A percentile compares a stretch with the other conserved stretches of the same genome.
These are phyloP conservation scores for Scleropages formosus DNA, from an alignment of 2,797 vertebrate genomes.

Conservation along the genomic window DNA sequence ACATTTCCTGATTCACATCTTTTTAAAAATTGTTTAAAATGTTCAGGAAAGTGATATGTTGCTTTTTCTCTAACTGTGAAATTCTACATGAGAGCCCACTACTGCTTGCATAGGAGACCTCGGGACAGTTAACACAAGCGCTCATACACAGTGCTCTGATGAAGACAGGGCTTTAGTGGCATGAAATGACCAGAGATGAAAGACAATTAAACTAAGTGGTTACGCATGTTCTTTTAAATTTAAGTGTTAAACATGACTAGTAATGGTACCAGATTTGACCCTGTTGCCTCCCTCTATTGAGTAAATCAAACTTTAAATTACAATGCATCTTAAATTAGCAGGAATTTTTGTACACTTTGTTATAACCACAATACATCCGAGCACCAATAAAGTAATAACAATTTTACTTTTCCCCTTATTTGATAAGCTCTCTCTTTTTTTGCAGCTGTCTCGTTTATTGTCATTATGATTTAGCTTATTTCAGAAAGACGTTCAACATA, in stretches of 20 bases:
- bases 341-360: neutral
- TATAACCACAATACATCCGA: neutral
- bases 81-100: too few relatives aligned
- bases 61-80: too few relatives aligned
- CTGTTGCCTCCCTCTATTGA: constrained; percentile 12
- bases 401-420: neutral
- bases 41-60: too few relatives aligned
- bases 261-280: constrained; percentile 14
- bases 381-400: neutral
- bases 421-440: neutral
- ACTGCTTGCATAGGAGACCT: neutral
- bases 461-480: constrained; percentile 12
- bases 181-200: constrained; percentile 25
- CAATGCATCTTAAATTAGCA: neutral
- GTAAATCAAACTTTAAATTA: neutral
- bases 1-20: too few relatives aligned
- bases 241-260: constrained; percentile 19
- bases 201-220: constrained; percentile 24
- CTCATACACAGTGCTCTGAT: constrained; percentile 6
- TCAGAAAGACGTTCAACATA: neutral
- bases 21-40: too few relatives aligned
- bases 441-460: constrained; percentile 16
- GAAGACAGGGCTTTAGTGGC: neutral
- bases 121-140: constrained; percentile 6
- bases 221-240: constrained; percentile 20